Base-by-base conservation (phyloP, 53 echinoderm and acorn worm genomes). In the Holothuria scabra region DNA sequence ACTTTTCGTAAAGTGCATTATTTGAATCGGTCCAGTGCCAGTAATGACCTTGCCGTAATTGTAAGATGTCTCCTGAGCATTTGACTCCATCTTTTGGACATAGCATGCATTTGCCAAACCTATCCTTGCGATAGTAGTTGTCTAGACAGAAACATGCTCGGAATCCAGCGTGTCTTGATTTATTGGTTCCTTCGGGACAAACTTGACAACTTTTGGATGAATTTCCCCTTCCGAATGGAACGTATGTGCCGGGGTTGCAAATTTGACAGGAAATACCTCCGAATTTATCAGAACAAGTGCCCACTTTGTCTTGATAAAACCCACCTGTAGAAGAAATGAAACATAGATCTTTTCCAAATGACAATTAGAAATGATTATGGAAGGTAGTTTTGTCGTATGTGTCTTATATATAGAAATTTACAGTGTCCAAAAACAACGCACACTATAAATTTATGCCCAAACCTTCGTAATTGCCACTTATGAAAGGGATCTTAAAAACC, bases 151-250 rank as follows among this genome's bases (percentile, higher is more conserved):
- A 67, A 83, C 90, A 90, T 0, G 86, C 90, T 8, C 90, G 86
- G 52, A 65, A 86, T 4, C 76, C 66, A 20, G 90, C 86, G 35
- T 58, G 31, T 19, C 20, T 23, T 29, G 57, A 58, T 24, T 86
- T 90, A 28, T 90, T 56, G 5, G 90, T 90, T 20, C 90, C 90
- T 12, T 60, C 56, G 19, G 90, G 90, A 79, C 90, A 90, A 2
- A 90, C 90, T 18, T 46, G 28, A 8, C 90, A 90, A 23, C 86
- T 86, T 16, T 65, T 37, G 26, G 66, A 59, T 30, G 76, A 38
- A 9, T 22, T 90, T 4, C 86, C 90, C 0, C 86, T 16, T 4
- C 67, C 66, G 38, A 46, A 86, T 86, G 19, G 76, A 65, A 12
- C 83, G 57, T 12, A 52, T 3, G 52, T 52, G 18, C 52, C 52